phyloP scores from a whole-genome alignment of 2,888 invertebrate genomes.

The Cybosia mesomella region DNA sequence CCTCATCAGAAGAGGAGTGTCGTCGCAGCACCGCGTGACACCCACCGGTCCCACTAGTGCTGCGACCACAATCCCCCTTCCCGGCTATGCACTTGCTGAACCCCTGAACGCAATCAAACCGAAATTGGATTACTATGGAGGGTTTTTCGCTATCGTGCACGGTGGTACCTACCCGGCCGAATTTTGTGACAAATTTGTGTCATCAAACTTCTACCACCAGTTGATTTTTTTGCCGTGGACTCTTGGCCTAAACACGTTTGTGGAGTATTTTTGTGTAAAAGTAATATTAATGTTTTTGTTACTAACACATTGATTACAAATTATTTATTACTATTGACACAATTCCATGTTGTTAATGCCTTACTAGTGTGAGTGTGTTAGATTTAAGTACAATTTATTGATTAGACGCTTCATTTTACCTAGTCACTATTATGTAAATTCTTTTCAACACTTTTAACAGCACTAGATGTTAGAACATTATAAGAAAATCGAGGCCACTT shows the following conservation, averaged over 20 bases:
- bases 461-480: constrained; percentile 39
- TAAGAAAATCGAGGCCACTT: constrained; percentile 36
- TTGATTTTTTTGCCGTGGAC: background rate
- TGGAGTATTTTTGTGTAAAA: constrained; percentile 28
- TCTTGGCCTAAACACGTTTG: constrained; percentile 22
- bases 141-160: no score
- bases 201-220: no score
- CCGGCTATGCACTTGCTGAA: no score
- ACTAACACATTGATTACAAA: constrained; percentile 30
- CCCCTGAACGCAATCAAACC: no score
- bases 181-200: no score
- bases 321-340: constrained; percentile 48
- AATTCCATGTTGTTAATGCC: constrained; percentile 64
- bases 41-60: no score
- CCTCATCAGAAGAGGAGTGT: no score
- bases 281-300: constrained; percentile 50
- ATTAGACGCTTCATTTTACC: constrained; percentile 61
- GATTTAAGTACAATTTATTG: constrained; percentile 54
- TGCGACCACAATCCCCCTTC: no score
- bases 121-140: no score
- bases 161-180: no score
- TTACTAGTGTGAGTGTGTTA: constrained; percentile 72
- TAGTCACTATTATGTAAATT: constrained; percentile 61
- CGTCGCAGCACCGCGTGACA: no score
- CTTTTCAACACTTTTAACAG: constrained; percentile 38